Evolutionary conservation across 2,113 vertebrate species (phyloP).

Genomic region (Strix uralensis): DNA sequence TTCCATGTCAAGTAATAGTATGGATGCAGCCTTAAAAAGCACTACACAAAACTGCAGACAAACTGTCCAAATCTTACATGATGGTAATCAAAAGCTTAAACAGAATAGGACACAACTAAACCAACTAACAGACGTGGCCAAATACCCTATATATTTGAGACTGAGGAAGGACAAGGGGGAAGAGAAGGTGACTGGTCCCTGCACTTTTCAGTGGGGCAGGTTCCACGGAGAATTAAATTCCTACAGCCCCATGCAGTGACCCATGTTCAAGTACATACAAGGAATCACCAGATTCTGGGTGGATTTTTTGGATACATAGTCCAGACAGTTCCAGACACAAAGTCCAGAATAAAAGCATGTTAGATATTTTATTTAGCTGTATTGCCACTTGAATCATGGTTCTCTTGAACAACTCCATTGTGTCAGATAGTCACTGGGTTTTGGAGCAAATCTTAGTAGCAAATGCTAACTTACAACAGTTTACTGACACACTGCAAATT

Average conservation of each 20-base stretch:
- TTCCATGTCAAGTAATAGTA: background rate
- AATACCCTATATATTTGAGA: background rate
- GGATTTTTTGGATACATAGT: background rate
- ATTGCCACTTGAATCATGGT: background rate
- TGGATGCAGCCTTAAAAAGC: background rate
- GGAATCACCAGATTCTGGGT: background rate
- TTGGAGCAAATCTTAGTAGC: background rate
- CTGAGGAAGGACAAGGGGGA: background rate
- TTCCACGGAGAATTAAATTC: background rate
- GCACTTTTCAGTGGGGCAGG: background rate
- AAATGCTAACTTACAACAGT: background rate
- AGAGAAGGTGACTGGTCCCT: background rate
- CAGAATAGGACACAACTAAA: background rate
- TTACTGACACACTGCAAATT: background rate
- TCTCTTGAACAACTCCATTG: background rate
- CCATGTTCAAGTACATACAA: background rate
- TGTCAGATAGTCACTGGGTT: background rate
- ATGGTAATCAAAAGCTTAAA: background rate
- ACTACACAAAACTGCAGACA: background rate
- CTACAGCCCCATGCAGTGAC: too few relatives aligned
- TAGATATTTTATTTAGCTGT: background rate
- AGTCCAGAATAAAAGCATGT: background rate
- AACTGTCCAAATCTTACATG: background rate
- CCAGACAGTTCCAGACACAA: background rate
- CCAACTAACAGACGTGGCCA: background rate